phyloP scores from a whole-genome alignment of 2,113 vertebrate genomes.

The Sakesphorus luctuosus region DNA sequence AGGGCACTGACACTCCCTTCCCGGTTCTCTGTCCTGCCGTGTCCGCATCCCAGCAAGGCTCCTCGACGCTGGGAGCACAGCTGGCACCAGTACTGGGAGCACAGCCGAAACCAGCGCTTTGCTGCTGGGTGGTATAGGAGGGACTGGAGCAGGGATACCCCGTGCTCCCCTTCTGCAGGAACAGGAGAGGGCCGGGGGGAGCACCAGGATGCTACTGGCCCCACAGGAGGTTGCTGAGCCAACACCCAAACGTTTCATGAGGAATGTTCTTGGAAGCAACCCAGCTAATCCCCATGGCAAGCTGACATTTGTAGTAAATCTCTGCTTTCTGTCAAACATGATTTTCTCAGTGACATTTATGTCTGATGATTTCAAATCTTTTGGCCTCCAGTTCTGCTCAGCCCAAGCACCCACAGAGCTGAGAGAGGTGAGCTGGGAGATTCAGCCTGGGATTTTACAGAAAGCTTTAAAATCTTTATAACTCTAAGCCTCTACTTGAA shows the following conservation, averaged over 20 bases:
- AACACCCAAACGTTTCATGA: neutral
- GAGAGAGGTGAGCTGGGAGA: neutral
- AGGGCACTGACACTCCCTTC: neutral
- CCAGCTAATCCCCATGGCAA: slow-evolving; percentile 20
- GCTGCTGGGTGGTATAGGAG: too few relatives aligned
- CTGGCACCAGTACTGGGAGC: neutral
- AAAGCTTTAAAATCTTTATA: neutral
- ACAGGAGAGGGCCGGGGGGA: neutral
- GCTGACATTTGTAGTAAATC: slow-evolving; percentile 37
- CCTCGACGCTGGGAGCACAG: neutral
- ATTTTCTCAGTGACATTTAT: neutral
- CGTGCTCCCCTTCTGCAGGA: neutral
- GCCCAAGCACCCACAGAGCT: neutral
- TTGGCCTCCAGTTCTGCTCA: neutral
- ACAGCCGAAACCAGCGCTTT: neutral
- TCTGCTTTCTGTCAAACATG: slow-evolving; percentile 18
- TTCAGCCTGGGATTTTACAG: neutral
- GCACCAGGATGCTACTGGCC: neutral
- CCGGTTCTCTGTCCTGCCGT: neutral
- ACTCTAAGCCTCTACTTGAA: neutral
- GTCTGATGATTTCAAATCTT: neutral
- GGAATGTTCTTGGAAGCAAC: neutral
- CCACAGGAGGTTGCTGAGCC: neutral
- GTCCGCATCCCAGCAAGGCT: neutral
- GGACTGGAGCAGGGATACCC: neutral